phyloP scores from a whole-genome alignment of 1,140 invertebrate species.

The Papilio helenus region DNA sequence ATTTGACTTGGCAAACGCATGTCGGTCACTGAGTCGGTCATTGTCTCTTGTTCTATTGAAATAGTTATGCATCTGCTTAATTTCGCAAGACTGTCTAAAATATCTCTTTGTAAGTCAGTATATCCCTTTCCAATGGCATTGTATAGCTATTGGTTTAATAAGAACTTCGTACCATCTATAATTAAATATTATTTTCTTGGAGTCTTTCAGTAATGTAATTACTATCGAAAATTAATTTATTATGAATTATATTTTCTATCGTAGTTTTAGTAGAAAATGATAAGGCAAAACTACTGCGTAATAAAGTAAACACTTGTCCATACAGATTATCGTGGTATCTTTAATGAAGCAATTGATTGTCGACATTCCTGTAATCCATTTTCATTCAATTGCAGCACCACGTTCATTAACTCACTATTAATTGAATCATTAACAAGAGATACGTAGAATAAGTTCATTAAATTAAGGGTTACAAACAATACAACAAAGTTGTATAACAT shows the following conservation, averaged over 20 bases:
- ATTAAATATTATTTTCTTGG: too few species aligned
- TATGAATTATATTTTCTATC: not conserved
- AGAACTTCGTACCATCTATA: not conserved
- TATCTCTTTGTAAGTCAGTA: not conserved
- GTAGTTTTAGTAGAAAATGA: not conserved
- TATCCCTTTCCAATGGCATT: too few species aligned
- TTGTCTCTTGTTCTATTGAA: conserved; percentile 48
- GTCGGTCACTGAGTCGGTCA: conserved; percentile 66
- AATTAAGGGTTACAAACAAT: not conserved
- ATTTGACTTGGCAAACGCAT: conserved; percentile 52
- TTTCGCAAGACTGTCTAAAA: not conserved
- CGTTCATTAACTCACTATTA: not conserved
- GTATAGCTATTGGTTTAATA: too few species aligned
- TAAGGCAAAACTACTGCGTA: not conserved
- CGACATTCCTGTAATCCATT: not conserved
- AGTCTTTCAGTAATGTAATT: too few species aligned
- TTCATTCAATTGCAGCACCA: not conserved
- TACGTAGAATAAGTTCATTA: not conserved
- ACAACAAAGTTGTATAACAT: not conserved
- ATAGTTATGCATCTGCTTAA: conserved; percentile 5
- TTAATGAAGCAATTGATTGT: not conserved
- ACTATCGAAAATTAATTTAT: not conserved
- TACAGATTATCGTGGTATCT: not conserved
- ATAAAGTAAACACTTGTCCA: conserved; percentile 1
- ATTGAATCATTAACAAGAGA: not conserved